Base-by-base conservation (phyloP, 2,888 invertebrate species). In the Parnassius smintheus region DNA sequence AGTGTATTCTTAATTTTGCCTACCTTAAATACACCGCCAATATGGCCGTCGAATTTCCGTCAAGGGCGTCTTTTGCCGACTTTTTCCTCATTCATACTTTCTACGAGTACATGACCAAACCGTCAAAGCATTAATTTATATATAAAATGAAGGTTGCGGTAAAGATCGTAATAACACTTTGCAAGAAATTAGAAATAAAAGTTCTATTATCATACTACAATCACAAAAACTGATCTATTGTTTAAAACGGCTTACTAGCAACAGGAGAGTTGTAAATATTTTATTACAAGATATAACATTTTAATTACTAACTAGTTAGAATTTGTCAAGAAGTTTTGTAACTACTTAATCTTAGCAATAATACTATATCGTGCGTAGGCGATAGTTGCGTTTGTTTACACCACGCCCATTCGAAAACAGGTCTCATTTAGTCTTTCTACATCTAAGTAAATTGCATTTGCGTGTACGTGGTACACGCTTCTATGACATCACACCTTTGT, bases 401-500 rank as follows among this genome's bases (percentile, higher is more conserved):
- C 13, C 12, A 46, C 44, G 41, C 11, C 35, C 18, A 50, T 52
- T 59, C 35, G 42, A 25, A 25, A 54, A 62, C 55, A 42, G 10
- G 46, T 41, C 59, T 12, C 25, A 53, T 58, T 58, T 51, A 58
- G 57, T 41, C 7, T 25, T 50, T 66, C 53, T 73, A 71, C 45
- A 62, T 71, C 69, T 59, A 45, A 56, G 69, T 64, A 61, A 68
- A 68, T 65, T 67, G 63, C 62, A 46, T 46, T 55, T 41, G 59
- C 52, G 66, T 66, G 65, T 70, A 71, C 71, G 73, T 73, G 73
- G 74, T 74, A 74, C 73, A 74, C 72, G 74, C 75, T 70, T 71
- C 73, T 86, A 86, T 90, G 88, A 89, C 86, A 86, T 89, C 88
- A 89, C 82, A 82, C 81, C 77, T 88, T 89, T 88, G 88, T 89